Evolutionary conservation across 1,140 invertebrate genomes (phyloP), one percentile per base, ranked within the genome.

Genomic region (Papilio helenus): DNA sequence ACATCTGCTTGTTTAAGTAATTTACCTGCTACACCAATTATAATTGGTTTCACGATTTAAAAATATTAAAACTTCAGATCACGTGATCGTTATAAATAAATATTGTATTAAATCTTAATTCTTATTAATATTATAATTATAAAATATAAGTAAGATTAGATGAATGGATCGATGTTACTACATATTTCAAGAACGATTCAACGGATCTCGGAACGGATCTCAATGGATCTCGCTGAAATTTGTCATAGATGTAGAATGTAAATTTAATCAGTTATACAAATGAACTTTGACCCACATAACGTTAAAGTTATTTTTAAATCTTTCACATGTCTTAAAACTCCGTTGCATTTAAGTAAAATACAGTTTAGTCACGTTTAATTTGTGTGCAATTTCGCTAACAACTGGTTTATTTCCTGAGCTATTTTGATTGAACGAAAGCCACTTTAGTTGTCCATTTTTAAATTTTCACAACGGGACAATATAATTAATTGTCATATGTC

Each of bases 401-500:
- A 20, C 51, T 14, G 58, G 9, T 14, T 14, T 26, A 90, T 88
- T 83, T 81, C 79, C 79, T 7, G 23, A 61, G 58, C 12, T 61
- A 61, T 61, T 61, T 61, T 2, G 26, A 68, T 3, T 9, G 23
- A 61, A 34, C 61, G 61, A 68, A 29, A 68, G 26, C 61, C 61
- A 68, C 26, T 29, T 68, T 29, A 34, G 12, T 14, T 68, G 61
- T 68, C 72, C 79, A 82, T 83, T 84, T 80, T 83, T 80, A 79
- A 61, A 14, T 88, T 86, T 88, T 85, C 86, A 91, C 87, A 90
- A 90, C 82, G 85, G 86, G 81, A 88, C 84, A 86, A 90, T 61
- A 89, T 87, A 91, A 92, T 93, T 93, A 93, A 93, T 93, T 88
- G 86, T 91, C 86, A 89, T 90, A 94, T 93, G 93, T 90, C 91